Conservation (phyloP, 2,888 invertebrate genomes). For the Asteroscopus sphinx region DNA sequence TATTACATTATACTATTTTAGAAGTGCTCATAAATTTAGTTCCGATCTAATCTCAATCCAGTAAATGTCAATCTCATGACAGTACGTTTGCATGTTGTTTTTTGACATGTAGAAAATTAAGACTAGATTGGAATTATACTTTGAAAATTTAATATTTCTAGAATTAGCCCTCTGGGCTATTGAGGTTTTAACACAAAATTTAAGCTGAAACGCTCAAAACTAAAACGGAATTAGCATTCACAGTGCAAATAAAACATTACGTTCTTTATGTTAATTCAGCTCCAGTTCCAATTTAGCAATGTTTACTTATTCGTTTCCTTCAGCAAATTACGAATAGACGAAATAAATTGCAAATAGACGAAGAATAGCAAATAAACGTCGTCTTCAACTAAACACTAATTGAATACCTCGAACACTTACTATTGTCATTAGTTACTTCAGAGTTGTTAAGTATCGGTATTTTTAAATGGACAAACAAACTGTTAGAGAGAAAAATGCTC, state of each 20-base stretch:
- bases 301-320: background rate
- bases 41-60: too few species aligned
- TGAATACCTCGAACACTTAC: slow-evolving; percentile 29
- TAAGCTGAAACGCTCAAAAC: too few species aligned
- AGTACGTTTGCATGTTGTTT: too few species aligned
- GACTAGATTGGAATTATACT: too few species aligned
- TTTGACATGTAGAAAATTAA: too few species aligned
- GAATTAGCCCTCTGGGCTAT: too few species aligned
- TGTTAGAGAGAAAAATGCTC: slow-evolving; percentile 33
- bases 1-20: too few species aligned
- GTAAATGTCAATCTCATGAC: too few species aligned
- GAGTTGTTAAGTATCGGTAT: slow-evolving; percentile 34
- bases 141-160: too few species aligned
- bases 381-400: slow-evolving; percentile 38
- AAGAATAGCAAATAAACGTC: slow-evolving; percentile 45
- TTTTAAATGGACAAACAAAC: slow-evolving; percentile 41
- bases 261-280: background rate
- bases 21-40: too few species aligned
- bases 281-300: background rate
- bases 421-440: slow-evolving; percentile 42
- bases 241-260: too few species aligned
- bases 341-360: slow-evolving; percentile 38
- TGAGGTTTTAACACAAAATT: too few species aligned
- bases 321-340: slow-evolving; percentile 21
- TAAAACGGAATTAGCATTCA: background rate